Base-by-base conservation (phyloP, 2,113 vertebrate genomes). In the Sinocyclocheilus anophthalmus region DNA sequence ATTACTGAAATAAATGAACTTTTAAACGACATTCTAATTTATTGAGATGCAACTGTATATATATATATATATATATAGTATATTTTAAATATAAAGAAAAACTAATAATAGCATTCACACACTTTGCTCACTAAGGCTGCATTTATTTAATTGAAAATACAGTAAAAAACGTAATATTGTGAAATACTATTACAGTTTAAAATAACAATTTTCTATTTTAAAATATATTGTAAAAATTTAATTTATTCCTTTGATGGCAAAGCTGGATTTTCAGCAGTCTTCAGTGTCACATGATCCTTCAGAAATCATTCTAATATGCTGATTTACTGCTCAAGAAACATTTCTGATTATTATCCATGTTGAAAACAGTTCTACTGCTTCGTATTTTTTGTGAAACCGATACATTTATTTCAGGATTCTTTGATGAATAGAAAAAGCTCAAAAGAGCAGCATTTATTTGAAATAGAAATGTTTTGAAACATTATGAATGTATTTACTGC, bases 261-360 rank as follows among this genome's bases (percentile, higher is more conserved):
- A 11, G 69, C 30, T 39, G 67, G 2, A 70, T 72, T 72, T 39
- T 39, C 33, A 70, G 30, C 67, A 72, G 18, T 39, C 69, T 72
- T 72, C 18, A 72, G 69, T 72, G 69, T 72, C 69, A 72, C 33
- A 22, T 72, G 69, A 72, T 72, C 18, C 16, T 39, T 20, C 33
- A 72, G 69, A 72, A 39, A 72, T 72, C 69, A 72, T 39, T 37
- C 69, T 5, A 0, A 33, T 33, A 69, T 33, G 14, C 0, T 14
- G 63, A 30, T 67, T 24, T 67, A 5, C 13, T 69, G 13, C 65
- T 69, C 65, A 33, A 69, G 5, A 8, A 33, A 67, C 63, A 30
- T 67, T 30, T 67, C 26, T 67, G 5, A 8, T 69, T 69, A 30
- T 67, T 33, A 67, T 30, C 4, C 1, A 6, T 55, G 1, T 18